phyloP scores from a whole-genome alignment of 2,888 invertebrate genomes.

The Yponomeuta plumbellus region DNA sequence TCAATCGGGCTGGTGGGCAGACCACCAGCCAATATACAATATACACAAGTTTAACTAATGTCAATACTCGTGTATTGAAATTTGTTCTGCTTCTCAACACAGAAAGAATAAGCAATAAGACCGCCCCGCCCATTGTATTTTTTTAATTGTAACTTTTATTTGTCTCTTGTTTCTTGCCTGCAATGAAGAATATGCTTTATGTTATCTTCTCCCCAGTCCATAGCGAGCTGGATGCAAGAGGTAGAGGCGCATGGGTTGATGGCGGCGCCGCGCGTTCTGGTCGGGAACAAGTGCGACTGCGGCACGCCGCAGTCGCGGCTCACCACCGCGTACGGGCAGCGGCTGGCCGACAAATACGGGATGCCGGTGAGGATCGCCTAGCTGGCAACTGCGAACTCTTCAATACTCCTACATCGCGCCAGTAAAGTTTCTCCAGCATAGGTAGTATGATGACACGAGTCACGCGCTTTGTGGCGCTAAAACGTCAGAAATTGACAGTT shows the following conservation, averaged over 20 bases:
- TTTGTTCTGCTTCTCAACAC: no score
- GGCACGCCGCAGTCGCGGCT: constrained; percentile 76
- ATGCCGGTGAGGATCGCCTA: constrained; percentile 77
- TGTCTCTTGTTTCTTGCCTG: background rate
- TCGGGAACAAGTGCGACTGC: constrained; percentile 89
- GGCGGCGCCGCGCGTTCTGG: constrained; percentile 82
- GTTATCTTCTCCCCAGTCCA: constrained; percentile 59
- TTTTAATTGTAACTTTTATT: no score
- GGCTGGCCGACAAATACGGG: constrained; percentile 81
- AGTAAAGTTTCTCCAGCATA: background rate
- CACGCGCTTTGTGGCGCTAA: no score
- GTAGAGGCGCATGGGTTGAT: constrained; percentile 81
- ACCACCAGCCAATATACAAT: no score
- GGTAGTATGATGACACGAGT: no score
- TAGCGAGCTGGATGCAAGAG: constrained; percentile 86
- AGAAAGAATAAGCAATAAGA: no score
- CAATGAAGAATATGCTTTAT: constrained; percentile 5
- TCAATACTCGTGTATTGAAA: no score
- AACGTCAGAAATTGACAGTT: no score
- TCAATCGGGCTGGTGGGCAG: no score
- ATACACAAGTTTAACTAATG: no score
- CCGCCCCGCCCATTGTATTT: background rate
- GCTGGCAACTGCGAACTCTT: constrained; percentile 24
- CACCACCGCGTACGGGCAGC: constrained; percentile 83
- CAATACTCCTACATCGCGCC: background rate